Base-by-base conservation (phyloP, 2,888 invertebrate species). In the Leistus spinibarbis region DNA sequence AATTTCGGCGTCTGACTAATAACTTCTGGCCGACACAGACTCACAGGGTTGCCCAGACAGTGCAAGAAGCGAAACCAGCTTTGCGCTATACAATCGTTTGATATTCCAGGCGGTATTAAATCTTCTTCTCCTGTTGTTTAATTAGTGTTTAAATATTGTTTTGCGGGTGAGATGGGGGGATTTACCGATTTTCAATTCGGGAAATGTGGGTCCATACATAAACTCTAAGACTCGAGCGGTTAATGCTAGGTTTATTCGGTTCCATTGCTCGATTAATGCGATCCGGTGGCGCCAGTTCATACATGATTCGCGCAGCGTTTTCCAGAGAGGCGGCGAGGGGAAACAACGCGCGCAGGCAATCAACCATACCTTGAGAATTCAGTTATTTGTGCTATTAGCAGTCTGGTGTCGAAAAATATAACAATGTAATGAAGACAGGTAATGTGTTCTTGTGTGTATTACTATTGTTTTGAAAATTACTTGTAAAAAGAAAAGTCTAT, bases 41-140 rank as follows among this genome's bases (percentile, higher is more conserved):
- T 96, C 0, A 96, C 96, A 0, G 98, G 98, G 86, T 97, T 97
- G 27, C 98, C 97, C 77, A 98, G 92, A 54, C 96, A 95, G 82
- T 98, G 96, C 76, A 98, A 87, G 82, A 98, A 93, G 76, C 98
- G 90, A 86, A 96, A 98, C 98, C 98, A 98, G 81, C 95, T 93
- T 87, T 99, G 98, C 76, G 95, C 94, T 54, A 98, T 92, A 77
- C 96, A 95, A 83, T 97, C 95, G 77, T 94, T 91, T 60, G 91
- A 90, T 94, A 98, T 97, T 68, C 92, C 93, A 0, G 88, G 84
- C 1, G 97, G 95, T 76, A 97, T 93, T 63, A 97, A 85, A 83
- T 97, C 97, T 80, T 97, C 97, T 78, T 96, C 96, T 78, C 60
- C 60, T 60, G 9, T 10, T 20, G 1, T 16, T 4, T 1, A 54